These are phyloP conservation scores for Penaeus indicus DNA, from an alignment of 1,140 invertebrate species.

Conservation along the genomic window DNA sequence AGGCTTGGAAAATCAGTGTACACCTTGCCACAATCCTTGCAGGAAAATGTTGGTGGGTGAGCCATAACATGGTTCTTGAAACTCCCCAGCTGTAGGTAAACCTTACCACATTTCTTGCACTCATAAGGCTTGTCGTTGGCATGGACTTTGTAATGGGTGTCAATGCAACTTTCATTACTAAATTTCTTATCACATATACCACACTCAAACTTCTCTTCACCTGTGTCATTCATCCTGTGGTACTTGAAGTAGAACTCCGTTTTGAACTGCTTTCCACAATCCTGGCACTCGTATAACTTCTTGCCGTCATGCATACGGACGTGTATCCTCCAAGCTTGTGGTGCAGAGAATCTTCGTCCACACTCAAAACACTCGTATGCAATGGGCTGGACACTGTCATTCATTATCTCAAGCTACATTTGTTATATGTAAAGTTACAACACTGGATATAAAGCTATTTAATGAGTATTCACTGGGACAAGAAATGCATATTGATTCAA, in stretches of 20 bases:
- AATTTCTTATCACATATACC: constrained; percentile 42
- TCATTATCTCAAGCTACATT: constrained; percentile 22
- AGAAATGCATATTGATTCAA: no score
- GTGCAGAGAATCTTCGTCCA: constrained; percentile 37
- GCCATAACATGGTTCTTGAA: constrained; percentile 44
- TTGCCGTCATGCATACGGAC: constrained; percentile 35
- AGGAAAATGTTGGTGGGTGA: constrained; percentile 41
- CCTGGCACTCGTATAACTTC: constrained; percentile 33
- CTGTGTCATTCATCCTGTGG: constrained; percentile 46
- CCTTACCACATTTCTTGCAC: constrained; percentile 36
- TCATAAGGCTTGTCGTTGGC: constrained; percentile 31
- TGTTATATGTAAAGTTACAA: neutral
- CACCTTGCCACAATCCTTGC: constrained; percentile 39
- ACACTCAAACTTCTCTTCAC: constrained; percentile 39
- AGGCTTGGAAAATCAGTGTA: constrained; percentile 18
- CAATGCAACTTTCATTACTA: constrained; percentile 37
- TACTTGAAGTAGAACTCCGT: constrained; percentile 44
- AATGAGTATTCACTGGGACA: no score
- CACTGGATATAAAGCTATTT: neutral
- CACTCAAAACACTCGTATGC: constrained; percentile 36
- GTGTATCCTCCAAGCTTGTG: constrained; percentile 29
- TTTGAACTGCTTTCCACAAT: constrained; percentile 33
- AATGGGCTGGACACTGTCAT: constrained; percentile 20
- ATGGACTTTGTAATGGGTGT: constrained; percentile 44
- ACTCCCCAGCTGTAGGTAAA: constrained; percentile 37